These are phyloP conservation scores for Theodoxus fluviatilis DNA, from an alignment of 2,888 invertebrate genomes.

Conservation along the genomic window DNA sequence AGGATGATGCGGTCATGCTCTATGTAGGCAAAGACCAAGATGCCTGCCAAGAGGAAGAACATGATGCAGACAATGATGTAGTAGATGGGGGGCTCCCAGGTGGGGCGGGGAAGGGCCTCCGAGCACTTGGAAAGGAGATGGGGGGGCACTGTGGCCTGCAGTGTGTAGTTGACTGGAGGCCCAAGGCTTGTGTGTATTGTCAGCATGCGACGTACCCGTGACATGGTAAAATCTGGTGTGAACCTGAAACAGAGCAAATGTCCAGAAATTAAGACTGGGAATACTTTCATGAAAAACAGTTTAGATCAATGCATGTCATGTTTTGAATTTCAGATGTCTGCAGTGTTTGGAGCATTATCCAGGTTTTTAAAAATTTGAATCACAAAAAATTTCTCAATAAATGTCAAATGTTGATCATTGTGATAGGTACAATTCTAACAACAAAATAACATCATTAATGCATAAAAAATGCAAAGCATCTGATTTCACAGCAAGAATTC, in stretches of 20 bases:
- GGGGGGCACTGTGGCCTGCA: slow-evolving; percentile 75
- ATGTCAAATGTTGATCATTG: background rate
- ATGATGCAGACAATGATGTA: slow-evolving; percentile 67
- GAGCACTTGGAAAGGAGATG: slow-evolving; percentile 77
- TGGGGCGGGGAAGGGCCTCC: slow-evolving; percentile 75
- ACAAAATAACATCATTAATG: too few species aligned
- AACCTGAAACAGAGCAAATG: slow-evolving; percentile 69
- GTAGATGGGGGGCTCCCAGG: slow-evolving; percentile 79
- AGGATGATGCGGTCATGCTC: slow-evolving; percentile 77
- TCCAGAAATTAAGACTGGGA: background rate
- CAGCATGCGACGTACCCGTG: slow-evolving; percentile 72
- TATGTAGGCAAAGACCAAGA: slow-evolving; percentile 75
- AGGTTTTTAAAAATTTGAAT: background rate
- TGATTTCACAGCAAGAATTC: background rate
- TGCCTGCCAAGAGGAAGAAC: slow-evolving; percentile 72
- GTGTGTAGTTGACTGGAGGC: slow-evolving; percentile 72
- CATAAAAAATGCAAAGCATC: slow-evolving; percentile 34
- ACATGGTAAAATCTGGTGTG: slow-evolving; percentile 85
- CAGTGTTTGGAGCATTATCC: background rate
- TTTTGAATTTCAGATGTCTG: too few species aligned
- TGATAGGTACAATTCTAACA: background rate
- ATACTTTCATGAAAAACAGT: background rate
- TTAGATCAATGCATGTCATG: too few species aligned
- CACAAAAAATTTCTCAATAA: background rate
- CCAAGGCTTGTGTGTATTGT: slow-evolving; percentile 65